These are phyloP conservation scores for Chymomyza fuscimana DNA, from an alignment of 2,888 invertebrate genomes.

Conservation along the genomic window DNA sequence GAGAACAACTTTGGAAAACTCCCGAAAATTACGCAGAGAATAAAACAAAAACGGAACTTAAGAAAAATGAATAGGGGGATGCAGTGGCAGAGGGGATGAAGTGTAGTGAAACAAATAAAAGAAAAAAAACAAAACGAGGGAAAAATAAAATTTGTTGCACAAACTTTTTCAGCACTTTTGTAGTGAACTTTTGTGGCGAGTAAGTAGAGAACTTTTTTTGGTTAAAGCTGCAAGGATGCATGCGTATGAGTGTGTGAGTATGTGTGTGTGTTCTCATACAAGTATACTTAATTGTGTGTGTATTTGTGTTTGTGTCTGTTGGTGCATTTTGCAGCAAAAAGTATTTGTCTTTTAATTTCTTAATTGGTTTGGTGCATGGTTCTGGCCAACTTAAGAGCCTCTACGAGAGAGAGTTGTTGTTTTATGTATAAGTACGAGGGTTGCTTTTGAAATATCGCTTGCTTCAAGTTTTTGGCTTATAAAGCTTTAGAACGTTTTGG, in stretches of 20 bases:
- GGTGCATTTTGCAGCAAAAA: slow-evolving; percentile 26
- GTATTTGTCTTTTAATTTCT: slow-evolving; percentile 75
- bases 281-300: slow-evolving; percentile 22
- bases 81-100: slow-evolving; percentile 16
- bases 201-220: slow-evolving; percentile 55
- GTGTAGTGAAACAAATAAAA: slow-evolving; percentile 20
- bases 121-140: slow-evolving; percentile 20
- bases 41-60: slow-evolving; percentile 25
- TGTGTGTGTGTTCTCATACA: slow-evolving; percentile 34
- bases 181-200: slow-evolving; percentile 66
- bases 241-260: slow-evolving; percentile 9
- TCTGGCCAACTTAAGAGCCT: slow-evolving; percentile 31
- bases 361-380: slow-evolving; percentile 69
- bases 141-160: slow-evolving; percentile 61
- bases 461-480: no score
- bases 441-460: no score
- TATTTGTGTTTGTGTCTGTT: slow-evolving; percentile 18
- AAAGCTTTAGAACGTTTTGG: no score
- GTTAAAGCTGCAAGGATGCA: slow-evolving; percentile 21
- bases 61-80: slow-evolving; percentile 30
- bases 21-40: slow-evolving; percentile 35
- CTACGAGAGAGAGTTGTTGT: neutral
- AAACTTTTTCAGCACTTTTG: slow-evolving; percentile 62
- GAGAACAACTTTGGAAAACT: slow-evolving; percentile 44
- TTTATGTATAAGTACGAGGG: slow-evolving; percentile 10